Evolutionary conservation across 1,140 invertebrate genomes (phyloP).

Genomic region (Drosophila serrata): DNA sequence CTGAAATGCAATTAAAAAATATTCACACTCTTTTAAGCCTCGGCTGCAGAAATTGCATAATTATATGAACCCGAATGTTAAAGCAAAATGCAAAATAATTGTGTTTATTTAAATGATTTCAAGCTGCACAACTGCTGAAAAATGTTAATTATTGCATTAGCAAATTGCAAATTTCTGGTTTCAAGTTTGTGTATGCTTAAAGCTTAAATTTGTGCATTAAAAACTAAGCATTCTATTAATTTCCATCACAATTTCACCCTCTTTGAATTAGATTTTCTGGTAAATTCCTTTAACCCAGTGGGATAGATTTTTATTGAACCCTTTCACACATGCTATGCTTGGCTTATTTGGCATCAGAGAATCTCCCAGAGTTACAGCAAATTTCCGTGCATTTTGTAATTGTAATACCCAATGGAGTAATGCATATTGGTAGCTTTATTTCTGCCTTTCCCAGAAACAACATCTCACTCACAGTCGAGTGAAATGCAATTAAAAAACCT

Average conservation of each 20-base stretch:
- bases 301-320: constrained; percentile 32
- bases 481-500: constrained; percentile 53
- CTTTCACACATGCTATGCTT: constrained; percentile 27
- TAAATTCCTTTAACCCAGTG: constrained; percentile 52
- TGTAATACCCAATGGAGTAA: constrained; percentile 36
- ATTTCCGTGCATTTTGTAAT: constrained; percentile 18
- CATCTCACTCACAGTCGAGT: background rate
- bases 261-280: constrained; percentile 26
- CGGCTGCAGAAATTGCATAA: constrained; percentile 17
- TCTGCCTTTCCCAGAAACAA: background rate
- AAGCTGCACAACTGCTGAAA: background rate
- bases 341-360: constrained; percentile 28
- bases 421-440: constrained; percentile 37
- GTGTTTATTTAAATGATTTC: constrained; percentile 12
- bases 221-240: background rate
- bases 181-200: background rate
- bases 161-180: background rate
- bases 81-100: constrained; percentile 20
- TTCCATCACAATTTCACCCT: background rate
- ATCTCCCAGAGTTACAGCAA: constrained; percentile 15
- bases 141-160: background rate
- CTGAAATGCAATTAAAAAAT: constrained; percentile 26
- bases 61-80: background rate
- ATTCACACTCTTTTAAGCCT: constrained; percentile 9
- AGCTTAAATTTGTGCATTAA: no score